A percentile compares a stretch with the other conserved stretches of the same genome.
Evolutionary conservation across 1,140 invertebrate species (phyloP).

Genomic region (Drosophila sechellia): DNA sequence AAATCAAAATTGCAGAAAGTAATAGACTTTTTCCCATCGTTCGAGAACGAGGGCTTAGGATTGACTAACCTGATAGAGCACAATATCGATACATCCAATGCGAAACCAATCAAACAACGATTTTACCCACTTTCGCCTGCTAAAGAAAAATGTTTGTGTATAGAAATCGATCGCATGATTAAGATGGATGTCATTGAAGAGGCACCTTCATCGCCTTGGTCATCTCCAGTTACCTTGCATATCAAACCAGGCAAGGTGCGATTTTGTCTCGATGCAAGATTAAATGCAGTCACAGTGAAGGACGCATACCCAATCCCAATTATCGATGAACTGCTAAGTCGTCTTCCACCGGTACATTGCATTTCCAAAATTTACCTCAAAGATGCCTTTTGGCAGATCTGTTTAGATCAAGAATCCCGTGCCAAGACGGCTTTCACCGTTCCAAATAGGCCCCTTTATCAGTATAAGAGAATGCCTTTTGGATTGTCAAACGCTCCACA

Average conservation of each 20-base stretch:
- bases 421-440: neutral
- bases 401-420: neutral
- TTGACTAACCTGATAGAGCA: neutral
- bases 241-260: neutral
- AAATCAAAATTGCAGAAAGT: no score
- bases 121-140: neutral
- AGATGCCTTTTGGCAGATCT: neutral
- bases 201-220: neutral
- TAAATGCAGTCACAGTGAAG: neutral
- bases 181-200: neutral
- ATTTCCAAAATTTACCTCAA: neutral
- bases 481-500: neutral
- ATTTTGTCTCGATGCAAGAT: neutral
- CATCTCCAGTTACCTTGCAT: neutral
- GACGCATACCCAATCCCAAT: neutral
- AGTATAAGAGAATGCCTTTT: neutral
- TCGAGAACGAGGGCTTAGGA: neutral
- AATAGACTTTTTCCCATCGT: neutral
- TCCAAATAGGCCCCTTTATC: neutral
- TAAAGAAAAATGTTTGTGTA: neutral
- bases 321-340: neutral
- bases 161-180: neutral
- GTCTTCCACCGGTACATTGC: neutral
- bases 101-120: neutral
- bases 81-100: neutral